These are phyloP conservation scores for Drymonia ruficornis DNA, from an alignment of 2,888 invertebrate genomes.

Conservation along the genomic window DNA sequence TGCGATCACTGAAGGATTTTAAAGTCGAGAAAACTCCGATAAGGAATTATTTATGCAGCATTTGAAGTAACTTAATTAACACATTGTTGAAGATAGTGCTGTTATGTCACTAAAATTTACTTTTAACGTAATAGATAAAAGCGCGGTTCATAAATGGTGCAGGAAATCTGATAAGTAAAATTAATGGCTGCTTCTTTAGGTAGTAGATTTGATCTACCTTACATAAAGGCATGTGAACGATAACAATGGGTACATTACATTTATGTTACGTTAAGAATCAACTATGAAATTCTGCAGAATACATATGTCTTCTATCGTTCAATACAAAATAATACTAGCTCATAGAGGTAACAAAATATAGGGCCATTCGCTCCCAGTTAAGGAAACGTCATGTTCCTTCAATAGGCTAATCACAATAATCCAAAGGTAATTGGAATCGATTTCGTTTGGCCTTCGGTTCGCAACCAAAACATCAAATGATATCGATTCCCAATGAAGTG, in stretches of 20 bases:
- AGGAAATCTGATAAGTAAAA: not conserved
- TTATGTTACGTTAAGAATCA: too few relatives aligned
- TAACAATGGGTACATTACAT: not conserved
- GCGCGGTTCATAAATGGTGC: not conserved
- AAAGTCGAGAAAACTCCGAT: too few relatives aligned
- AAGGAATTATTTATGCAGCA: too few relatives aligned
- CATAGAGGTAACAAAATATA: not conserved
- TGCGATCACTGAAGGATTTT: too few relatives aligned
- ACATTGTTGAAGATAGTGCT: not conserved
- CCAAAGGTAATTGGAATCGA: conserved; percentile 3
- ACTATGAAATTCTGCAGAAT: too few relatives aligned
- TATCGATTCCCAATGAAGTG: conserved; percentile 2
- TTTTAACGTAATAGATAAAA: conserved; percentile 1
- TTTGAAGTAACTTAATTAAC: too few relatives aligned
- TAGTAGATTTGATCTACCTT: too few relatives aligned
- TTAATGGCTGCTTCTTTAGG: not conserved
- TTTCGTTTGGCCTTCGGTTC: not conserved
- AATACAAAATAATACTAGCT: too few relatives aligned
- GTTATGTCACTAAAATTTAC: not conserved
- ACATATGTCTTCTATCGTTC: too few relatives aligned
- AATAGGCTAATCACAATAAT: not conserved
- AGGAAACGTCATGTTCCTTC: not conserved
- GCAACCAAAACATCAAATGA: conserved; percentile 1
- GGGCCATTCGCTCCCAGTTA: not conserved
- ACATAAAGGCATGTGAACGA: too few relatives aligned